Percentiles rank a stretch among this genome's conserved stretches.
Evolutionary conservation across 2,888 invertebrate genomes (phyloP).

Genomic region (Lomographa bimaculata): DNA sequence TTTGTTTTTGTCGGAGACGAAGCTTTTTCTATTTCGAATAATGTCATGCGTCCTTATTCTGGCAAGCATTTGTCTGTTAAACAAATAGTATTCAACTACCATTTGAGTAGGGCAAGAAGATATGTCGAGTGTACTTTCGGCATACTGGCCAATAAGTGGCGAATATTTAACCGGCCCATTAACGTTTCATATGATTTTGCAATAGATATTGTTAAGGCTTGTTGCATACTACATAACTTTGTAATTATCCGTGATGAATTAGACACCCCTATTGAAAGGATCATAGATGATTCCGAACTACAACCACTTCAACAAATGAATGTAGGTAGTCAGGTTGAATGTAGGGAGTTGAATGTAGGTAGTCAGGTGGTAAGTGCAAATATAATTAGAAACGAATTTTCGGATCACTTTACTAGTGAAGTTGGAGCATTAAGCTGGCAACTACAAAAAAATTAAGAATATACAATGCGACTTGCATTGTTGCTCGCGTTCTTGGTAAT

Average conservation of each 20-base stretch:
- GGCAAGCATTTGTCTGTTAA: constrained; percentile 21
- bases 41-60: constrained; percentile 22
- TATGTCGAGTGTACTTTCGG: constrained; percentile 41
- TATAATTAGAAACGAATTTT: constrained; percentile 35
- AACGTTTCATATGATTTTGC: constrained; percentile 19
- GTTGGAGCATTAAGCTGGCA: constrained; percentile 34
- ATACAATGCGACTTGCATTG: constrained; percentile 29
- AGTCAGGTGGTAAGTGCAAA: constrained; percentile 31
- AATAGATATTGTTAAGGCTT: constrained; percentile 16
- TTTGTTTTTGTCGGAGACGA: constrained; percentile 30
- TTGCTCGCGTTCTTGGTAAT: constrained; percentile 30
- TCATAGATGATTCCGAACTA: constrained; percentile 34
- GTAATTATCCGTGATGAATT: constrained; percentile 31
- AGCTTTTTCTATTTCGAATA: constrained; percentile 22
- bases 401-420: constrained; percentile 35
- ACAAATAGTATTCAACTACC: constrained; percentile 6
- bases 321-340: constrained; percentile 30
- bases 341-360: constrained; percentile 32
- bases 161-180: constrained; percentile 31
- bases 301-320: constrained; percentile 28
- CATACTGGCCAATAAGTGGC: constrained; percentile 42
- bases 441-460: constrained; percentile 34
- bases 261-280: constrained; percentile 31
- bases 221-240: constrained; percentile 25
- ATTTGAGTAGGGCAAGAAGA: constrained; percentile 32